These are phyloP conservation scores for Ceratitis capitata DNA, from an alignment of 1,140 invertebrate genomes.

Conservation along the genomic window DNA sequence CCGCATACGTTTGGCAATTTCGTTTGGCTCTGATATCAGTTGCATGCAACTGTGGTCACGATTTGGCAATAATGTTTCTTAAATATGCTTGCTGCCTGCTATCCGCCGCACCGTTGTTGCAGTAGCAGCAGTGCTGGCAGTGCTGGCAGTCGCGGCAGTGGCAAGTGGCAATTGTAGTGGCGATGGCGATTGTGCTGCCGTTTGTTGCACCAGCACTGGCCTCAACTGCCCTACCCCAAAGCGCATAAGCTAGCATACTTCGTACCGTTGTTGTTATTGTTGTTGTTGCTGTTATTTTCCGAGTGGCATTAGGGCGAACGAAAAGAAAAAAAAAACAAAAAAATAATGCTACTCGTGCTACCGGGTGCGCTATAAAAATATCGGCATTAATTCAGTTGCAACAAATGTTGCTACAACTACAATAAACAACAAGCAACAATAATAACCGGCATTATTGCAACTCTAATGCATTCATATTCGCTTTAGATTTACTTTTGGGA, in stretches of 20 bases:
- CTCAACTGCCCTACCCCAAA: not conserved
- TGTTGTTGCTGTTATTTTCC: not conserved
- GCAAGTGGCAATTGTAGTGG: slow-evolving; percentile 26
- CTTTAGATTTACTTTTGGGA: slow-evolving; percentile 63
- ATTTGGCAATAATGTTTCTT: slow-evolving; percentile 65
- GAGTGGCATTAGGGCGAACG: slow-evolving; percentile 6
- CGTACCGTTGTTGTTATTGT: not conserved
- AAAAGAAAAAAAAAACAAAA: not conserved
- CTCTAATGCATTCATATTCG: slow-evolving; percentile 44
- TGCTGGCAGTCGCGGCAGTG: not conserved
- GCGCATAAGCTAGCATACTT: not conserved
- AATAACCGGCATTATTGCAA: slow-evolving; percentile 41
- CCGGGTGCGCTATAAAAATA: slow-evolving; percentile 44
- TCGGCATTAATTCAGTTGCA: slow-evolving; percentile 36
- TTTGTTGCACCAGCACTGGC: not conserved
- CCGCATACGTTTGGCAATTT: slow-evolving; percentile 31
- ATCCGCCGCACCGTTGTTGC: not conserved
- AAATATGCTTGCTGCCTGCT: slow-evolving; percentile 50
- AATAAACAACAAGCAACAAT: not conserved
- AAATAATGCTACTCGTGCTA: not conserved
- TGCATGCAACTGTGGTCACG: slow-evolving; percentile 65
- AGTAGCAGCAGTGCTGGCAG: not conserved
- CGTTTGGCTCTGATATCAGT: slow-evolving; percentile 59
- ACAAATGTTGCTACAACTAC: slow-evolving; percentile 31
- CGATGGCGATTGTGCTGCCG: slow-evolving; percentile 22